Evolutionary conservation across 2,888 invertebrate species (phyloP).

Genomic region (Synanthedon tipuliformis): DNA sequence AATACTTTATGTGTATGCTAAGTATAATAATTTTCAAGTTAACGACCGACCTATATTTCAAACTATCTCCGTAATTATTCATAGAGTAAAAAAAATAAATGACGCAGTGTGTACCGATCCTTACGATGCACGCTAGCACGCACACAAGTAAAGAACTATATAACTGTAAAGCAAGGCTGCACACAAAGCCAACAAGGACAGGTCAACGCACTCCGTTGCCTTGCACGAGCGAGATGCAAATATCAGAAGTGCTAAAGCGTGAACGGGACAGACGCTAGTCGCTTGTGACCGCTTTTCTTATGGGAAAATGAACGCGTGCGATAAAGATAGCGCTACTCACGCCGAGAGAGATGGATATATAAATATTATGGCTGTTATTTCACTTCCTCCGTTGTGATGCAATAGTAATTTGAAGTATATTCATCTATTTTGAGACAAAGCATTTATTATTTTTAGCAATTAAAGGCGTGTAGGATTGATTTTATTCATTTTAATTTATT

Average conservation of each 20-base stretch:
- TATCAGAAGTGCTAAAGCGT: conserved; percentile 24
- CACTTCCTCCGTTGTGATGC: conserved; percentile 69
- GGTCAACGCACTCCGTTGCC: conserved; percentile 69
- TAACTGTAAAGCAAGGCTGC: conserved; percentile 69
- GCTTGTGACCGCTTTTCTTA: conserved; percentile 31
- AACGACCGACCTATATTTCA: background rate
- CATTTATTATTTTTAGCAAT: conserved; percentile 34
- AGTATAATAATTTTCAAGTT: background rate
- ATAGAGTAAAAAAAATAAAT: conserved; percentile 10
- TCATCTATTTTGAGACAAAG: conserved; percentile 60
- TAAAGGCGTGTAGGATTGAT: too few species aligned
- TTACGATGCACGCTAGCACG: conserved; percentile 56
- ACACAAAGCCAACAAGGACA: conserved; percentile 66
- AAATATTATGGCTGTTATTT: conserved; percentile 69
- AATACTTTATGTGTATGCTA: too few species aligned
- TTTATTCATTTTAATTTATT: too few species aligned
- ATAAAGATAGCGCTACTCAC: conserved; percentile 46
- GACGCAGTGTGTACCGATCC: conserved; percentile 43
- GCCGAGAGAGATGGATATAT: conserved; percentile 50
- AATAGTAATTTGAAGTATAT: conserved; percentile 55
- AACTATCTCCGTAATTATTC: background rate
- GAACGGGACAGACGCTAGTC: conserved; percentile 27
- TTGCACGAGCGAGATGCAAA: conserved; percentile 48
- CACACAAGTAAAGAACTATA: conserved; percentile 37
- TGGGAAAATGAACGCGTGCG: conserved; percentile 36